phyloP scores from a whole-genome alignment of 2,888 invertebrate species.

The Seira musarum region DNA sequence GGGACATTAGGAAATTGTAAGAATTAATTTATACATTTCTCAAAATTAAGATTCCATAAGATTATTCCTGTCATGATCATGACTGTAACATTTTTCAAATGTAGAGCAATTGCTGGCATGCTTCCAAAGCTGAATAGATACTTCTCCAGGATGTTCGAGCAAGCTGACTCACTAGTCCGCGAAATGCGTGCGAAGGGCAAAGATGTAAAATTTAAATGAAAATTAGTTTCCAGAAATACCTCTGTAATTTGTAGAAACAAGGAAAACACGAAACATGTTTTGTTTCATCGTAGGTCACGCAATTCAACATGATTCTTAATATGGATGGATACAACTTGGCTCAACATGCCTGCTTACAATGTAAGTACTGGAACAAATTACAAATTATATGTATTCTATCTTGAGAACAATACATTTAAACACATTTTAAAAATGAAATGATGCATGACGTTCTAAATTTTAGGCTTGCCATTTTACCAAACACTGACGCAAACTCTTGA shows the following conservation, averaged over 20 bases:
- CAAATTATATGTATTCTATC: neutral
- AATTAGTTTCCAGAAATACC: too few species aligned
- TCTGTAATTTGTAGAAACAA: too few species aligned
- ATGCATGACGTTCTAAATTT: neutral
- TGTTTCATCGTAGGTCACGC: constrained; percentile 37
- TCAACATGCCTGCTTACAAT: constrained; percentile 40
- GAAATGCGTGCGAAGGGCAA: constrained; percentile 14
- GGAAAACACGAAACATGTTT: too few species aligned
- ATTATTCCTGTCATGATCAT: too few species aligned
- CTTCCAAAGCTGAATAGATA: constrained; percentile 48
- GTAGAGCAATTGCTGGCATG: constrained; percentile 26
- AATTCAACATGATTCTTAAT: constrained; percentile 45
- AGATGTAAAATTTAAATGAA: constrained; percentile 33
- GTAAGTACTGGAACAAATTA: constrained; percentile 18
- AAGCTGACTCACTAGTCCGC: constrained; percentile 45
- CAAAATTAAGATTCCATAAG: too few species aligned
- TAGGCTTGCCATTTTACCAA: constrained; percentile 44
- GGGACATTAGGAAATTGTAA: constrained; percentile 38
- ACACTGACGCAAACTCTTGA: constrained; percentile 41
- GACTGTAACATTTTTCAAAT: too few species aligned
- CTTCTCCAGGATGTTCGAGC: constrained; percentile 51
- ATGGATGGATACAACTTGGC: constrained; percentile 44
- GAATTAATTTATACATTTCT: neutral
- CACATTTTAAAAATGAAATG: too few species aligned
- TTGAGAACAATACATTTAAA: neutral